Evolutionary conservation across 2,797 vertebrate genomes (phyloP).

Genomic region (Eupleurogrammus muticus): DNA sequence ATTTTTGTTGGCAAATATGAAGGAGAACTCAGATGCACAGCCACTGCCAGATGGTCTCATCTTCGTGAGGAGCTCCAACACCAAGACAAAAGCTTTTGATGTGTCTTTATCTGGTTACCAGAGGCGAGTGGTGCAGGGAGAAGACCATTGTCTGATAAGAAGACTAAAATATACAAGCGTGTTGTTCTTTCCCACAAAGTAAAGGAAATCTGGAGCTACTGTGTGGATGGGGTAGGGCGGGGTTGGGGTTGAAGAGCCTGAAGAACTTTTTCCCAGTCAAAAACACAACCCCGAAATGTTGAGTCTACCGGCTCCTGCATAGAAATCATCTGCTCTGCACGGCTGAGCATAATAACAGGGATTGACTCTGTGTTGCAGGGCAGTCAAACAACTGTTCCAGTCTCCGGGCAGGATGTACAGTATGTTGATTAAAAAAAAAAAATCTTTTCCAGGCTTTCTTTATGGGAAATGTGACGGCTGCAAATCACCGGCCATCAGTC

Average conservation of each 20-base stretch:
- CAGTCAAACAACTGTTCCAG: conserved; percentile 46
- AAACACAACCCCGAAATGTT: conserved; percentile 68
- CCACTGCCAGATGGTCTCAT: conserved; percentile 28
- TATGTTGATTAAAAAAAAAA: conserved; percentile 32
- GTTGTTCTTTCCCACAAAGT: conserved; percentile 78
- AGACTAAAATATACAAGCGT: conserved; percentile 65
- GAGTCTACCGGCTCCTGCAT: conserved; percentile 66
- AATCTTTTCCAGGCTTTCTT: conserved; percentile 30
- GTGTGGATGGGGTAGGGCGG: conserved; percentile 29
- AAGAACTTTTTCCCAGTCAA: conserved; percentile 50
- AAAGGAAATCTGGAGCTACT: conserved; percentile 70
- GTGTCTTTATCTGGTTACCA: conserved; percentile 67
- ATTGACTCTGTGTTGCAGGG: conserved; percentile 46
- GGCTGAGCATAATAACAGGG: conserved; percentile 79
- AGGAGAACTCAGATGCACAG: conserved; percentile 19
- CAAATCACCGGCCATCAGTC: conserved; percentile 34
- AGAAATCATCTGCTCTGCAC: conserved; percentile 69
- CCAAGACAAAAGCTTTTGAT: conserved; percentile 65
- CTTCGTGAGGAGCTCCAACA: conserved; percentile 52
- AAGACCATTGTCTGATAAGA: conserved; percentile 69
- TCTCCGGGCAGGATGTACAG: conserved; percentile 24
- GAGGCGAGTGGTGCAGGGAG: conserved; percentile 38
- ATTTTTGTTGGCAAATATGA: conserved; percentile 32
- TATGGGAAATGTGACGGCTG: conserved; percentile 37
- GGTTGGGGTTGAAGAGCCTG: conserved; percentile 30